A percentile compares a stretch with the other conserved stretches of the same genome.
These are phyloP conservation scores for Scaptomyza parva DNA, from an alignment of 2,888 invertebrate species.

Conservation along the genomic window DNA sequence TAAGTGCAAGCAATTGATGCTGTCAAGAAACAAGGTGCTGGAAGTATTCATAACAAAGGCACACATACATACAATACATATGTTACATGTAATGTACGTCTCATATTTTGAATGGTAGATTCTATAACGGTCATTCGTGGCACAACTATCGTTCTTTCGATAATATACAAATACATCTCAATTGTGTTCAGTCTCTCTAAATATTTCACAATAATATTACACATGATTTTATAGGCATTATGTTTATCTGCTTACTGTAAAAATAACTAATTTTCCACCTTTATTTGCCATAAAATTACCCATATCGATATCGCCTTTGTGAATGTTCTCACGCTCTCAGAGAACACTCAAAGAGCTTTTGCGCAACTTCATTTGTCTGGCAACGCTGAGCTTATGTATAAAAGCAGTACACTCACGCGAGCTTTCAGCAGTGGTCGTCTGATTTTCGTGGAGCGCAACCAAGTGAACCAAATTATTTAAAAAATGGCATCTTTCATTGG, in stretches of 20 bases:
- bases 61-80: neutral
- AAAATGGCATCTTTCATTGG: conserved; percentile 86
- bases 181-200: neutral
- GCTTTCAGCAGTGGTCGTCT: conserved; percentile 52
- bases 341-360: conserved; percentile 32
- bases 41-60: neutral
- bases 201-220: neutral
- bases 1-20: conserved; percentile 56
- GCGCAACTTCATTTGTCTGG: conserved; percentile 22
- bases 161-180: no score
- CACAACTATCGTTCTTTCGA: neutral
- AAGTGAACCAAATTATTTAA: conserved; percentile 20
- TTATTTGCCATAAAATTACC: conserved; percentile 27
- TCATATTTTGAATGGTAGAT: neutral
- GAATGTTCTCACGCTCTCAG: conserved; percentile 9
- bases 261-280: conserved; percentile 11
- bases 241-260: conserved; percentile 10
- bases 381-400: conserved; percentile 41
- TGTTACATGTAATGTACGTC: neutral
- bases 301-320: conserved; percentile 30
- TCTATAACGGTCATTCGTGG: neutral
- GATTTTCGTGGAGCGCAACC: conserved; percentile 25
- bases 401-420: conserved; percentile 27
- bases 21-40: conserved; percentile 4
- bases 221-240: neutral